Percentiles rank a stretch among this genome's conserved stretches.
Evolutionary conservation across 2,113 vertebrate genomes (phyloP).

Genomic region (Rattus norvegicus): GRCr8 NC_086032.1:65336501-65337000

Average conservation of each 20-base stretch:
- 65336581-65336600: neutral
- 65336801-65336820: conserved; percentile 11
- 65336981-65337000: too few species aligned
- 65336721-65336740: neutral
- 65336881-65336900: too few species aligned
- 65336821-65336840: neutral
- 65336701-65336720: neutral
- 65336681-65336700: neutral
- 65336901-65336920: too few species aligned
- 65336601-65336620: neutral
- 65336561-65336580: neutral
- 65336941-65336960: too few species aligned
- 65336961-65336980: too few species aligned
- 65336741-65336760: neutral
- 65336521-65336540: neutral
- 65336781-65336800: rapidly evolving
- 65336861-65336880: too few species aligned
- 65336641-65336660: neutral
- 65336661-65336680: conserved; percentile 1
- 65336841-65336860: neutral
- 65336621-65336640: neutral
- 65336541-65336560: neutral
- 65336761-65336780: neutral
- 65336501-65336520: neutral
- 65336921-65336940: too few species aligned